Evolutionary conservation across 2,113 vertebrate genomes (phyloP).

Genomic region (Catharus minimus): DNA sequence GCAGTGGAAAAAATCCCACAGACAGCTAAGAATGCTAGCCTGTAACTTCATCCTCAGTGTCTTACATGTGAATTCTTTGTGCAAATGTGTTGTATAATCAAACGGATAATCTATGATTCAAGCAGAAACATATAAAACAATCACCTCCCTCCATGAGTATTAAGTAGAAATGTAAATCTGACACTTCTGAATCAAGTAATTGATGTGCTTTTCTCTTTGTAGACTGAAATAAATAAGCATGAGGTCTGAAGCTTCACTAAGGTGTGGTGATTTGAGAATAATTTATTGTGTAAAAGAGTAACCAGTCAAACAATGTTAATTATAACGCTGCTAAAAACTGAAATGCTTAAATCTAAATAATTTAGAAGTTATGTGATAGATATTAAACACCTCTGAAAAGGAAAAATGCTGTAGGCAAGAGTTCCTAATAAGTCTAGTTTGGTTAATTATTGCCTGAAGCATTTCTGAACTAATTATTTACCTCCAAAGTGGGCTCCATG

Average conservation of each 20-base stretch:
- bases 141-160: background rate
- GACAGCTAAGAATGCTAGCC: background rate
- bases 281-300: slow-evolving; percentile 2
- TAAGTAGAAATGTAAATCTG: background rate
- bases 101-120: background rate
- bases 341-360: slow-evolving; percentile 50
- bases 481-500: background rate
- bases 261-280: slow-evolving; percentile 8
- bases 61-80: background rate
- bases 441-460: slow-evolving; percentile 57
- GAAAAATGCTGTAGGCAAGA: slow-evolving; percentile 57
- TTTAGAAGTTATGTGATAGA: slow-evolving; percentile 45
- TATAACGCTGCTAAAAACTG: slow-evolving; percentile 17
- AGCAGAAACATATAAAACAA: background rate
- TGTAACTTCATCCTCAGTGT: background rate
- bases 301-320: slow-evolving; percentile 41
- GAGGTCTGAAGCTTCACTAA: background rate
- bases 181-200: background rate
- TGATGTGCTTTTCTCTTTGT: background rate
- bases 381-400: slow-evolving; percentile 48
- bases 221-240: background rate
- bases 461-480: slow-evolving; percentile 61
- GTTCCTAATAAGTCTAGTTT: slow-evolving; percentile 48
- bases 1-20: background rate
- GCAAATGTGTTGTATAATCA: background rate